Evolutionary conservation across 2,797 vertebrate genomes (phyloP).

Genomic region (Cygnus olor): DNA sequence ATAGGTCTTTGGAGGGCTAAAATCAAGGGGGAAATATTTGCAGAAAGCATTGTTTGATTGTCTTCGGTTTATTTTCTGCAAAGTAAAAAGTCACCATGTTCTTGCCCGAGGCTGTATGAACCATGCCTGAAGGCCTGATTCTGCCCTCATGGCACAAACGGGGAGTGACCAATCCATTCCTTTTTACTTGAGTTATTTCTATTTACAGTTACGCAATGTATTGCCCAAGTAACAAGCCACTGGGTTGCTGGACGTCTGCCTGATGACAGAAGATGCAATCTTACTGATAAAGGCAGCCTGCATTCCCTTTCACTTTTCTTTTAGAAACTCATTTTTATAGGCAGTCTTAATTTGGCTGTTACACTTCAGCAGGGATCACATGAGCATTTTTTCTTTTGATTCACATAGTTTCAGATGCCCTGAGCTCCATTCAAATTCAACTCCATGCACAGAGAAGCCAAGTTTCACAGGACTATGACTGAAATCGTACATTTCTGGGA

Average conservation of each 20-base stretch:
- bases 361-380: conserved; percentile 33
- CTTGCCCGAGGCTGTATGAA: not conserved
- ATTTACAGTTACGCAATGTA: not conserved
- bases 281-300: not conserved
- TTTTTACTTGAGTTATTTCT: not conserved
- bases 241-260: not conserved
- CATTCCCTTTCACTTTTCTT: not conserved
- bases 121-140: not conserved
- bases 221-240: not conserved
- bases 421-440: conserved; percentile 43
- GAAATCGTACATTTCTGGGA: conserved; percentile 41
- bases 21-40: conserved; percentile 45
- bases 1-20: conserved; percentile 52
- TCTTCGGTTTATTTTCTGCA: not conserved
- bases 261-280: not conserved
- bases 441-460: conserved; percentile 6
- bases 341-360: conserved; percentile 41
- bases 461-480: conserved; percentile 38
- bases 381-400: conserved; percentile 44
- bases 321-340: conserved; percentile 26
- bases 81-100: not conserved
- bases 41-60: not conserved
- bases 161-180: not conserved
- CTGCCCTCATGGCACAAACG: not conserved
- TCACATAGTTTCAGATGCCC: conserved; percentile 37